Conservation (phyloP, 2,113 vertebrate genomes). For the Tenrec ecaudatus region DNA sequence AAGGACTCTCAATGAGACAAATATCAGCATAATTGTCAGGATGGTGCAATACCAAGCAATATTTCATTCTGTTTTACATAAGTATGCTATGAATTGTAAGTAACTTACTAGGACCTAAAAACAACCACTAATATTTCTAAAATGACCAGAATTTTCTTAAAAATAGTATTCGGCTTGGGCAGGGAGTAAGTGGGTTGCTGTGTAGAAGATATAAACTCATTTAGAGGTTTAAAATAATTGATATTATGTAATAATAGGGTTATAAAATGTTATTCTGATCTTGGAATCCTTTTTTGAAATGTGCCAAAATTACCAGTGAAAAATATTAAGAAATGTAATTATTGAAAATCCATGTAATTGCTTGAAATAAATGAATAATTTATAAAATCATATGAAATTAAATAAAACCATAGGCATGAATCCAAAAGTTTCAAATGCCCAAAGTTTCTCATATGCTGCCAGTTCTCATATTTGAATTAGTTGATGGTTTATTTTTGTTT, state of each 20-base stretch:
- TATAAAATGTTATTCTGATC: neutral
- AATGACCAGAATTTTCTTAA: neutral
- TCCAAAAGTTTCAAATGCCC: constrained; percentile 16
- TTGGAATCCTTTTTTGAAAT: neutral
- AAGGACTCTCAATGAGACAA: too few relatives aligned
- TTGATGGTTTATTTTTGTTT: neutral
- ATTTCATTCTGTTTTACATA: too few relatives aligned
- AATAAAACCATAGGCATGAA: neutral
- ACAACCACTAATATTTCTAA: neutral
- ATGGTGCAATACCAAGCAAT: too few relatives aligned
- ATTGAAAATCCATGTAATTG: neutral
- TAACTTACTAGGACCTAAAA: too few relatives aligned
- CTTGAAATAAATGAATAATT: constrained; percentile 36
- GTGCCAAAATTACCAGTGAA: neutral
- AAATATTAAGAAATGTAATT: neutral
- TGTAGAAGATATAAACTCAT: neutral
- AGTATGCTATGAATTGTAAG: too few relatives aligned
- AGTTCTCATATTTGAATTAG: constrained; percentile 60
- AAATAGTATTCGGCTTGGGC: neutral
- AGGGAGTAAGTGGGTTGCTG: fast-evolving
- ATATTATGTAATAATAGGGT: neutral
- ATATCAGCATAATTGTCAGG: too few relatives aligned
- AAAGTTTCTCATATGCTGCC: neutral
- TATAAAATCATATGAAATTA: neutral
- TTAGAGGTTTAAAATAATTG: neutral